phyloP scores from a whole-genome alignment of 2,113 vertebrate species.

The Spermophilus dauricus region DNA sequence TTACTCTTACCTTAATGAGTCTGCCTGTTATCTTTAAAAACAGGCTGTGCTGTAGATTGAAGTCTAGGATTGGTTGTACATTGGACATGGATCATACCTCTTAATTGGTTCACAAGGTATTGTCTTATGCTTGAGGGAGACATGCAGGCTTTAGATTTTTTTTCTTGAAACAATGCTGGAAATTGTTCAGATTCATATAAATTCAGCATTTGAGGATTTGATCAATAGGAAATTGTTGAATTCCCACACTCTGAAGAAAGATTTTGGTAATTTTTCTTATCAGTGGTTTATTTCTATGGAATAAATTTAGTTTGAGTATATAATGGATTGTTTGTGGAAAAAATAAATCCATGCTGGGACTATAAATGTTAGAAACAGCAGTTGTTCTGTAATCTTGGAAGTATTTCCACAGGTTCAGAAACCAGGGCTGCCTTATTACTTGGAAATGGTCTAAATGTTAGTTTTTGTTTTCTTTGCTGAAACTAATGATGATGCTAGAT shows the following conservation, averaged over 20 bases:
- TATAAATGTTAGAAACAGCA: neutral
- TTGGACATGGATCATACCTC: neutral
- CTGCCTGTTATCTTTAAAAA: slow-evolving; percentile 40
- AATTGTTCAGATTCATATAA: slow-evolving; percentile 4
- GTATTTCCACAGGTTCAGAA: neutral
- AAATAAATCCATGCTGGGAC: neutral
- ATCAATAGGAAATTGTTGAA: slow-evolving; percentile 11
- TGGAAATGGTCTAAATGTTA: neutral
- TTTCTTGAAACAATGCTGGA: neutral
- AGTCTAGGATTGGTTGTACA: neutral
- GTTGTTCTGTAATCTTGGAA: neutral
- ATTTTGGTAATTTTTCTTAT: slow-evolving; percentile 19
- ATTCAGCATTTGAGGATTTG: neutral
- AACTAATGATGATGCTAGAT: neutral
- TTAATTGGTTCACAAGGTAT: neutral
- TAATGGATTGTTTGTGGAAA: neutral
- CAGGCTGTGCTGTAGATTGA: neutral
- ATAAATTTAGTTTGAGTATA: slow-evolving; percentile 44
- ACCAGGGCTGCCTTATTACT: neutral
- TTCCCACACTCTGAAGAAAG: neutral
- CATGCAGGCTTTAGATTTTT: slow-evolving; percentile 26
- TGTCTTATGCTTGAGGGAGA: slow-evolving; percentile 22
- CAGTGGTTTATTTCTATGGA: slow-evolving; percentile 47
- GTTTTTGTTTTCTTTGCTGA: neutral
- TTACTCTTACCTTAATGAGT: slow-evolving; percentile 43